Evolutionary conservation across 2,797 vertebrate species (phyloP), one percentile per base, ranked within the genome.

Genomic region (Potorous gilbertii): DNA sequence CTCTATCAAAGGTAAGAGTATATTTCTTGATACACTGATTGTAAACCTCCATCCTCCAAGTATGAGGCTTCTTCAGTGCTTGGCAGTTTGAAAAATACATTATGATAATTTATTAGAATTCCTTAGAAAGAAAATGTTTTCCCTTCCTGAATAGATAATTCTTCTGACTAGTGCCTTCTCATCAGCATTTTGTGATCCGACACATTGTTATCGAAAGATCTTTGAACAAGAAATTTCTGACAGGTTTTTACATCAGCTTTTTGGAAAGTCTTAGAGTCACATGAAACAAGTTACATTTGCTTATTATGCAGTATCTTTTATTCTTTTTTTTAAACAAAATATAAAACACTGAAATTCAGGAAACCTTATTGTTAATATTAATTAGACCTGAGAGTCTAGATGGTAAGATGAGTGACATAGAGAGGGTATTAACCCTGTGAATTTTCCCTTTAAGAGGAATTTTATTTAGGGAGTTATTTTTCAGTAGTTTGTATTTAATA

Each of bases 1-100:
- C 99, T 0, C 97, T 99, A 97, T 99, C 99, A 91, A 99, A 99
- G 99, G 99, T 99, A 96, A 96, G 97, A 94, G 10, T 92, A 24
- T 16, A 1, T 54, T 91, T 93, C 46, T 91, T 46, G 2, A 12
- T 1, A 4, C 2, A 6, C 13, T 1, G 0, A 1, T 62, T 0
- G 3, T 81, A 46, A 46, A 81, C 5, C 9, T 81, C 46, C 21
- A 27, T 11, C n/a, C 21, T 3, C 40, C 21, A 81, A 46, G 74
- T 14, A 2, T 74, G 59, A 62, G 59, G 11, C 28, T 62, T 74
- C 34, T 74, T 40, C 4, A 21, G 0, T n/a, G 6, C n/a, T 46
- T 46, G 21, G 21, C 40, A 46, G 18, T 81, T 81, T 81, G 40
- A 8, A 27, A 81, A 81, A 81, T 40, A 40, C 3, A 46, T 6